phyloP scores from a whole-genome alignment of 2,888 invertebrate genomes.

The Dorcus parallelipipedus region DNA sequence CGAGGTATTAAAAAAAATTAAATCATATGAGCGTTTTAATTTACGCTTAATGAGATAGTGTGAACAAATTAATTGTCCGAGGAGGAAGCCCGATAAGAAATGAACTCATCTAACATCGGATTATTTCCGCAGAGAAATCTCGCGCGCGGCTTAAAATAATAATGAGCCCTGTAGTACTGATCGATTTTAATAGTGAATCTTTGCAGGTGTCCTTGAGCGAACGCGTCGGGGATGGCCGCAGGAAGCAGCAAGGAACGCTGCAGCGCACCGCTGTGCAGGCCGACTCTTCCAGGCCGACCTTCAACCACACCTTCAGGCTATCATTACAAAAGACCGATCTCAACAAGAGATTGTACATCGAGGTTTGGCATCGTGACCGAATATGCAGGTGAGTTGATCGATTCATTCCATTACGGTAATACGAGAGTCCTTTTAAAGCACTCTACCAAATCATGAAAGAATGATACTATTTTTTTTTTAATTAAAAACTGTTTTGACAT shows the following conservation, averaged over 20 bases:
- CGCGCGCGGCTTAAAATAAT: not conserved
- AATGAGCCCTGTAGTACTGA: not conserved
- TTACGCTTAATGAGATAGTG: too few relatives aligned
- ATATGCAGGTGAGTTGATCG: slow-evolving; percentile 63
- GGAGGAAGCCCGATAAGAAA: too few relatives aligned
- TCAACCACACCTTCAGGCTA: slow-evolving; percentile 74
- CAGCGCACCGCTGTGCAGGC: slow-evolving; percentile 80
- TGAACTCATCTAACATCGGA: too few relatives aligned
- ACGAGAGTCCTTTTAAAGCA: not conserved
- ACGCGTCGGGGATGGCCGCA: slow-evolving; percentile 33
- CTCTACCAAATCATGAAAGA: not conserved
- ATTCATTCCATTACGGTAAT: not conserved
- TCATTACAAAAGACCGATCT: slow-evolving; percentile 57
- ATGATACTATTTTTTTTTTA: not conserved
- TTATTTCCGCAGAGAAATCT: not conserved
- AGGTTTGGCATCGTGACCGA: slow-evolving; percentile 84
- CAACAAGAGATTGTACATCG: slow-evolving; percentile 60
- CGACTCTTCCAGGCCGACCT: slow-evolving; percentile 73
- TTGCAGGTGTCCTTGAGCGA: slow-evolving; percentile 57
- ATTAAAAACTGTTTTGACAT: not conserved
- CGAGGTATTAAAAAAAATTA: too few relatives aligned
- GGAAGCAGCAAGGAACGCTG: slow-evolving; percentile 54
- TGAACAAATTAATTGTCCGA: too few relatives aligned
- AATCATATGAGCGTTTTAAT: too few relatives aligned
- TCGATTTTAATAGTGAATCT: slow-evolving; percentile 1